These are phyloP conservation scores for Gracilinanus agilis DNA, from an alignment of 2,113 vertebrate genomes.

Conservation along the genomic window DNA sequence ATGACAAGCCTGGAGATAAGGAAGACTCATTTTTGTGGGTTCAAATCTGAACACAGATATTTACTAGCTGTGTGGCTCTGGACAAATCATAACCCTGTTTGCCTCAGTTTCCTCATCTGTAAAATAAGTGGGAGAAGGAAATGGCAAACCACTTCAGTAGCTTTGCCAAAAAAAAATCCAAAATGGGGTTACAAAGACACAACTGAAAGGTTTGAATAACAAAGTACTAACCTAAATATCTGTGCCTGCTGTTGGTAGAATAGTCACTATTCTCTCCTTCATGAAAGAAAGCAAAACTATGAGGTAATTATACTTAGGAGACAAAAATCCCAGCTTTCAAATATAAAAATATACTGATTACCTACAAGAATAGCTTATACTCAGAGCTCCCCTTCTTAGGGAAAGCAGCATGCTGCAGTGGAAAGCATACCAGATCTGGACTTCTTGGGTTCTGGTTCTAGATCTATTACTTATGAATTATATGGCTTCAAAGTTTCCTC, in stretches of 20 bases:
- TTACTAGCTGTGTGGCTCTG: background rate
- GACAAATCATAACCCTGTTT: background rate
- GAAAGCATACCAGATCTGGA: background rate
- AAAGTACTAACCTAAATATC: background rate
- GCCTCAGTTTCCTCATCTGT: background rate
- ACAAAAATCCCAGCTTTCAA: constrained; percentile 29
- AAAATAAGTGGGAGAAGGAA: background rate
- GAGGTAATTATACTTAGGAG: constrained; percentile 4
- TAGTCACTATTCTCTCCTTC: constrained; percentile 13
- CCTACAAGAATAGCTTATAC: background rate
- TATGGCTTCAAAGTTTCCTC: background rate
- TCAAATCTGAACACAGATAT: background rate
- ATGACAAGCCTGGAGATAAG: background rate
- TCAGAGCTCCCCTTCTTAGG: background rate
- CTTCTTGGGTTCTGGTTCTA: background rate
- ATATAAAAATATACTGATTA: constrained; percentile 3
- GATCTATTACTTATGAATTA: background rate
- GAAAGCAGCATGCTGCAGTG: background rate
- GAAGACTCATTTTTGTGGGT: background rate
- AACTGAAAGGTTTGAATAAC: background rate
- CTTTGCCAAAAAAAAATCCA: background rate
- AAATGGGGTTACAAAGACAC: background rate
- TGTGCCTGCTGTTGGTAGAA: background rate
- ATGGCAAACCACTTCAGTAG: background rate
- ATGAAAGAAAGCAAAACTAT: constrained; percentile 12